These are phyloP conservation scores for Nephrotoma appendiculata DNA, from an alignment of 2,888 invertebrate genomes.

Conservation along the genomic window DNA sequence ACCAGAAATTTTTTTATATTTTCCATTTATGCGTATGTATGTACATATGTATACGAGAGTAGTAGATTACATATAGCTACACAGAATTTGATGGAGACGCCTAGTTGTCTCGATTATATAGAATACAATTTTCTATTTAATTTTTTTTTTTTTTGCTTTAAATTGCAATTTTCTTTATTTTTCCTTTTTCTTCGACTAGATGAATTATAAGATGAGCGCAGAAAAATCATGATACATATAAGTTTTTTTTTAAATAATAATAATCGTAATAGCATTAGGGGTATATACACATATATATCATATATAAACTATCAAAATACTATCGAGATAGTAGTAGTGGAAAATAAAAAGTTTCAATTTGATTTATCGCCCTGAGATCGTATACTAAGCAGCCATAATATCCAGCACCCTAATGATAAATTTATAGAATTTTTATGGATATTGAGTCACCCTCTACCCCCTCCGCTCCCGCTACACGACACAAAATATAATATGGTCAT, in stretches of 20 bases:
- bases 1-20: not conserved
- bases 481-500: no score
- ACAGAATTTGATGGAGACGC: not conserved
- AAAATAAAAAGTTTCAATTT: not conserved
- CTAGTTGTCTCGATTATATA: not conserved
- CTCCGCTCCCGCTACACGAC: no score
- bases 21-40: not conserved
- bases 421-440: not conserved
- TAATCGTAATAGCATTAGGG: not conserved
- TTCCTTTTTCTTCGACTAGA: not conserved
- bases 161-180: not conserved
- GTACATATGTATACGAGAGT: not conserved
- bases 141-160: not conserved
- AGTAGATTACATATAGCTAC: not conserved
- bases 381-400: not conserved
- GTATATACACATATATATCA: not conserved
- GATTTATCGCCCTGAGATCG: not conserved
- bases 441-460: not conserved
- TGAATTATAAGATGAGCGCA: not conserved
- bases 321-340: not conserved
- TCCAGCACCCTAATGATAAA: not conserved
- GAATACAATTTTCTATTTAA: not conserved
- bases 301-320: not conserved
- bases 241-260: not conserved
- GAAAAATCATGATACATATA: not conserved